phyloP scores from a whole-genome alignment of 2,888 invertebrate species.

The Drosophila multiciliata region DNA sequence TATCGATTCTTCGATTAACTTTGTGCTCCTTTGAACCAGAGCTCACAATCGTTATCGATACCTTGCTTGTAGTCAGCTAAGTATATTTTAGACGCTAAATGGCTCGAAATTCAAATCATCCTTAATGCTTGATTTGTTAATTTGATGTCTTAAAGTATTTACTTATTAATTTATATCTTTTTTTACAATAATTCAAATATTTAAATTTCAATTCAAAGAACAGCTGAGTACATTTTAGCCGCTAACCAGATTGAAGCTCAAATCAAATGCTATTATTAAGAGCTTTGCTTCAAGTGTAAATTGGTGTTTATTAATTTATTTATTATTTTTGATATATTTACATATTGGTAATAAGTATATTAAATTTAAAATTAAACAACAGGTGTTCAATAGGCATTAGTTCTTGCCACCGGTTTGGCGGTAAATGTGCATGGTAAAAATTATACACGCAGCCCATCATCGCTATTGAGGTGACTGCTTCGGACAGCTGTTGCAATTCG shows the following conservation, averaged over 20 bases:
- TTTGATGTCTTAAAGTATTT: neutral
- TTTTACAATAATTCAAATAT: neutral
- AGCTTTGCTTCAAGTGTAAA: neutral
- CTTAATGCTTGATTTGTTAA: neutral
- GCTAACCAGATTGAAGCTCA: neutral
- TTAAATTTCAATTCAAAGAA: neutral
- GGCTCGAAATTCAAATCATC: neutral
- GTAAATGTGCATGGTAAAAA: neutral
- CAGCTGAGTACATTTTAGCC: neutral
- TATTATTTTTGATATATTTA: neutral
- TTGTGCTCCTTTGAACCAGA: conserved; percentile 2
- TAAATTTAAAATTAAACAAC: neutral
- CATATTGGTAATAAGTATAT: neutral
- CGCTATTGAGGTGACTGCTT: conserved; percentile 22
- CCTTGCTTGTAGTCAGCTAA: neutral
- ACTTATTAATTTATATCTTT: neutral
- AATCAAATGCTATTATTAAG: neutral
- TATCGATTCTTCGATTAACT: neutral
- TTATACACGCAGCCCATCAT: conserved; percentile 62
- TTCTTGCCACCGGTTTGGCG: neutral
- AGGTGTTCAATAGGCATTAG: neutral
- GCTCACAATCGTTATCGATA: conserved; percentile 9
- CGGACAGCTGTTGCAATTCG: conserved; percentile 86
- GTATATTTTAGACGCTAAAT: neutral
- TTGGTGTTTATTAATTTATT: neutral